A percentile compares a stretch with the other conserved stretches of the same genome.
phyloP scores from a whole-genome alignment of 2,888 invertebrate genomes.

The Pristionchus mayeri region DNA sequence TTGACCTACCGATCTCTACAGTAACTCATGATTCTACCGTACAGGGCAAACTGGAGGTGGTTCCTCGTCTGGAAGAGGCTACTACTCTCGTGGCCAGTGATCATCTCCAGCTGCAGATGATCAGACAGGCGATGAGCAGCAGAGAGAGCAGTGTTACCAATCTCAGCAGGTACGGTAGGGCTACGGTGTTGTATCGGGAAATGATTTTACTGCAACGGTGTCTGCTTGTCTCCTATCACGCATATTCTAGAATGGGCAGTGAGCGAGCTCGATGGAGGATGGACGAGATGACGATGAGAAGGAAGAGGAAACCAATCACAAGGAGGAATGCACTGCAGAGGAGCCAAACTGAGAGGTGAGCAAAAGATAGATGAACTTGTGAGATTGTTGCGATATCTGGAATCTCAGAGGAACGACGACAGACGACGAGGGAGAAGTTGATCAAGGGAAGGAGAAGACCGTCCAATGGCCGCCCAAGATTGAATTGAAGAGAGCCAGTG shows the following conservation, averaged over 20 bases:
- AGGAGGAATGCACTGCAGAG: neutral
- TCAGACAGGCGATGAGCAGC: conserved; percentile 26
- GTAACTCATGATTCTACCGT: too few species aligned
- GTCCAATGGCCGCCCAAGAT: neutral
- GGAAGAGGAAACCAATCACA: neutral
- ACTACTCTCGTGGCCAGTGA: conserved; percentile 22
- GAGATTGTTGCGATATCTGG: too few species aligned
- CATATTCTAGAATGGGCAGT: neutral
- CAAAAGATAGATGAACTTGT: too few species aligned
- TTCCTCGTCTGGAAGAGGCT: conserved; percentile 35
- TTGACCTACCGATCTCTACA: neutral
- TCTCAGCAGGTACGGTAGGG: neutral
- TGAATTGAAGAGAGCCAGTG: conserved; percentile 40
- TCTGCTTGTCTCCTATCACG: neutral
- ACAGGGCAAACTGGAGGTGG: conserved; percentile 15
- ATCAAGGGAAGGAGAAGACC: conserved; percentile 11
- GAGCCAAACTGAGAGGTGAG: conserved; percentile 14
- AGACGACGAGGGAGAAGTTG: conserved; percentile 22
- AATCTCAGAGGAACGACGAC: conserved; percentile 21
- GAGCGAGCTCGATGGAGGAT: conserved; percentile 31
- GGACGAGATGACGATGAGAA: conserved; percentile 39
- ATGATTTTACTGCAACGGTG: neutral
- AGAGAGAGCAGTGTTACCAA: conserved; percentile 33
- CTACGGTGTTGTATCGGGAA: neutral
- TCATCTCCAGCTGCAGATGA: conserved; percentile 33